Base-by-base conservation (phyloP, 2,113 vertebrate genomes). In the Mixornis gularis region DNA sequence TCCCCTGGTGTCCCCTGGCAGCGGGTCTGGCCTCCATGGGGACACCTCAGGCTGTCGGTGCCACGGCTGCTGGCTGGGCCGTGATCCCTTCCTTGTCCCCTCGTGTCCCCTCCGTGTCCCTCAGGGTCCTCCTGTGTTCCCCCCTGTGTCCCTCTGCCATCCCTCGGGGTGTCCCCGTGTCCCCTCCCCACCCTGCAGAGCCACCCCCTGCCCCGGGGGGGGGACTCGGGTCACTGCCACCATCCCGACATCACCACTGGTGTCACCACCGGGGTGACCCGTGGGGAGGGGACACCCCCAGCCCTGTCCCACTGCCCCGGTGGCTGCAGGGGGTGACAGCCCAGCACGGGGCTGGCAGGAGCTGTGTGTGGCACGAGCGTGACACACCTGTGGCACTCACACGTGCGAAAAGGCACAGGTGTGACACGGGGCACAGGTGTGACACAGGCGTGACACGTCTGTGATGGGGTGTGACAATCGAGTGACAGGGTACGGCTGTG, bases 241-340 rank as follows among this genome's bases (percentile, higher is more conserved):
- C 59, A 3, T 9, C 34, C 13, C 7, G 9, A 13, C 21, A 6
- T 15, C 56, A 1, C 34, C 34, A 1, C 3, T 1, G 38, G 48
- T 34, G 74, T 78, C 74, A 19, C 34, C 34, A 1, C 3, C 1
- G 38, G 48, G 29, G 74, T 78, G 59, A 19, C 36, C 29, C 52
- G 9, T 1, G 36, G 21, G 29, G 21, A 7, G 52, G 52, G 52
- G 40, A 56, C 70, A 56, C 24, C 43, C 26, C 44, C 34, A 11
- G 72, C 26, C 56, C 56, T 11, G 9, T 19, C 27, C 55, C 71
- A 0, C 5, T 3, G 43, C 19, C 34, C 38, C 20, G 36, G 36
- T 25, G 44, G 27, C 32, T 10, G 26, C 49, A 27, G 49, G 49
- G 26, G 44, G 44, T 21, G 44, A 46, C 44, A 6, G 44, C 44